Base-by-base conservation (phyloP, 2,888 invertebrate genomes). In the Rhimphoctona megacephalus region DNA sequence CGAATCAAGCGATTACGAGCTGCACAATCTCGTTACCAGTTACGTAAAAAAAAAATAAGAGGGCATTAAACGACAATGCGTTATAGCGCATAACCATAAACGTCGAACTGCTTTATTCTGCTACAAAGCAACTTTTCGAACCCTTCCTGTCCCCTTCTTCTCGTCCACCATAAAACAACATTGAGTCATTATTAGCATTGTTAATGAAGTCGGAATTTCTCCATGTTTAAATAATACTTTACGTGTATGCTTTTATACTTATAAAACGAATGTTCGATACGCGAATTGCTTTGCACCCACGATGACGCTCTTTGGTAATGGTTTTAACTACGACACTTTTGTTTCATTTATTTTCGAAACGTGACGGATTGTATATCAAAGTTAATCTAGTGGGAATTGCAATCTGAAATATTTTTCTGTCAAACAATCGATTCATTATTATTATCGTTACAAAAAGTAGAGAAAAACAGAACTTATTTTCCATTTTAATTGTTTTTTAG, bases 201-300 rank as follows among this genome's bases (percentile, higher is more conserved):
- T 33, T 73, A 73, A 73, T n/a, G 73, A 52, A n/a, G 14, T 57
- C 43, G 54, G 39, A 54, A 73, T 57, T 39, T 54, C 39, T 22
- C 6, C 36, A 9, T 73, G 52, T 73, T 72, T 73, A 14, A n/a
- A 73, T 54, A 73, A 73, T 36, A 39, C 17, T 70, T 25, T 25
- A 17, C 25, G 46, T 7, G 69, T 43, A 22, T 72, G 19, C 49
- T 43, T 69, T 69, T 25, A 22, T 25, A 11, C 25, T 69, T 25
- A 22, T 69, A 43, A 69, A 43, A 22, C 69, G 39, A 43, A 14
- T 25, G 61, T 39, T 1, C 4, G 8, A 69, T 69, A 25, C 22
- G 43, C 69, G 22, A 22, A 43, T 19, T 22, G 67, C 33, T 67
- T 22, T 39, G 39, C 67, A 67, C 0, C 14, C 22, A 22, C 36